These are phyloP conservation scores for Galeopterus variegatus DNA, from an alignment of 2,113 vertebrate genomes.

Conservation along the genomic window DNA sequence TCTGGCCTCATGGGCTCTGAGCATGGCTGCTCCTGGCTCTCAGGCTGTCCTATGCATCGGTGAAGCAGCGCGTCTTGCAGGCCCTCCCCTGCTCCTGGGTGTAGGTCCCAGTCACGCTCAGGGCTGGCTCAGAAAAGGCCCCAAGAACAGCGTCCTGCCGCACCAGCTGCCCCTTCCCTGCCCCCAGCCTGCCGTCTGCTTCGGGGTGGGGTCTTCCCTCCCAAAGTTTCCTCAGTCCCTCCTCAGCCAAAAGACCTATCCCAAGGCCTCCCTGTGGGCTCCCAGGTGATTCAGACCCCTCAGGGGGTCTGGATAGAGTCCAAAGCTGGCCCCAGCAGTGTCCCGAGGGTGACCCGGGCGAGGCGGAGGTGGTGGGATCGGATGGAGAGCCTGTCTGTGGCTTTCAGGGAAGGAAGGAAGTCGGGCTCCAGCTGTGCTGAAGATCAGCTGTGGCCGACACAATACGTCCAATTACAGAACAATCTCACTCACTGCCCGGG, in stretches of 20 bases:
- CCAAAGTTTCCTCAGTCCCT: no score
- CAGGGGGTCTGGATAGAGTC: no score
- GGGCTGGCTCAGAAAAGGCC: not conserved
- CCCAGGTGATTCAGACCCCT: fast-evolving
- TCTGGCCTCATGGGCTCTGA: not conserved
- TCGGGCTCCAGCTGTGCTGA: not conserved
- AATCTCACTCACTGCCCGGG: not conserved
- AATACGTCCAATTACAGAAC: not conserved
- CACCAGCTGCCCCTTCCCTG: not conserved
- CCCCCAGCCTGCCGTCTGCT: no score
- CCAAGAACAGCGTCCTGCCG: not conserved
- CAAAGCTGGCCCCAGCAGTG: not conserved
- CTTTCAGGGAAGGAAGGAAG: not conserved
- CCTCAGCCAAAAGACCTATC: not conserved
- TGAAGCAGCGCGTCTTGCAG: not conserved
- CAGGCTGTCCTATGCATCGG: not conserved
- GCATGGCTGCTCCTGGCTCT: not conserved
- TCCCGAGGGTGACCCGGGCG: no score
- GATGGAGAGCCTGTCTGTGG: not conserved
- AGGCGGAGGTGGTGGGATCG: not conserved
- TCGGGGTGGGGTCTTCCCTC: no score
- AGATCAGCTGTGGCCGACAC: not conserved
- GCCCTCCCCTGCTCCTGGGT: not conserved
- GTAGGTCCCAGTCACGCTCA: no score
- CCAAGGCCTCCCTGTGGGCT: not conserved